Percentiles rank a stretch among this genome's conserved stretches.
Evolutionary conservation across 2,797 vertebrate genomes (phyloP).

Genomic region (Lutjanus campechanus): DNA sequence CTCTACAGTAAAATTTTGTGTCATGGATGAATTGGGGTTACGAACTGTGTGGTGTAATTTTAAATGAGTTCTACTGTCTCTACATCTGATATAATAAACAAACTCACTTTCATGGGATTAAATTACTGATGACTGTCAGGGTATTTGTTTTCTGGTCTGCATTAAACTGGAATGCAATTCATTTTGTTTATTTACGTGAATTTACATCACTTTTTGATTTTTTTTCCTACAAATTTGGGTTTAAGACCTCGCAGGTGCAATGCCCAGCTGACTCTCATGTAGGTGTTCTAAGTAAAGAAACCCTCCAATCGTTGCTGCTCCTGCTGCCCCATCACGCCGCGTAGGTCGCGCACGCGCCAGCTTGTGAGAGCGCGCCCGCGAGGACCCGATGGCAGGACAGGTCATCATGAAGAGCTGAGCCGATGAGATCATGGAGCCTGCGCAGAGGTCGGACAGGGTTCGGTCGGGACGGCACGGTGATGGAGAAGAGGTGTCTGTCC

Average conservation of each 20-base stretch:
- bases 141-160: background rate
- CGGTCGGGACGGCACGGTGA: slow-evolving; percentile 52
- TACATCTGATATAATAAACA: background rate
- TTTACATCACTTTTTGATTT: too few species aligned
- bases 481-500: slow-evolving; percentile 70
- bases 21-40: too few species aligned
- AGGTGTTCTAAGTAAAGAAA: background rate
- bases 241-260: background rate
- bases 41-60: background rate
- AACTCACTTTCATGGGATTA: slow-evolving; percentile 5
- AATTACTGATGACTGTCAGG: background rate
- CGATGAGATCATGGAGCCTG: slow-evolving; percentile 74
- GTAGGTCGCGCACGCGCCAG: slow-evolving; percentile 66
- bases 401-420: slow-evolving; percentile 72
- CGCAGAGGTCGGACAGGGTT: slow-evolving; percentile 55
- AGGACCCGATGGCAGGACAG: slow-evolving; percentile 74
- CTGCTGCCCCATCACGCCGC: slow-evolving; percentile 35
- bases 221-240: background rate
- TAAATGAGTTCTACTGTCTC: background rate
- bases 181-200: background rate
- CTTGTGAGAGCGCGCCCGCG: slow-evolving; percentile 72
- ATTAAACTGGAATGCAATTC: too few species aligned
- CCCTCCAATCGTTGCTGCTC: slow-evolving; percentile 29
- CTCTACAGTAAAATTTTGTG: too few species aligned
- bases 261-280: background rate